These are phyloP conservation scores for Himalopsyche anomala DNA, from an alignment of 2,888 invertebrate species.

Conservation along the genomic window DNA sequence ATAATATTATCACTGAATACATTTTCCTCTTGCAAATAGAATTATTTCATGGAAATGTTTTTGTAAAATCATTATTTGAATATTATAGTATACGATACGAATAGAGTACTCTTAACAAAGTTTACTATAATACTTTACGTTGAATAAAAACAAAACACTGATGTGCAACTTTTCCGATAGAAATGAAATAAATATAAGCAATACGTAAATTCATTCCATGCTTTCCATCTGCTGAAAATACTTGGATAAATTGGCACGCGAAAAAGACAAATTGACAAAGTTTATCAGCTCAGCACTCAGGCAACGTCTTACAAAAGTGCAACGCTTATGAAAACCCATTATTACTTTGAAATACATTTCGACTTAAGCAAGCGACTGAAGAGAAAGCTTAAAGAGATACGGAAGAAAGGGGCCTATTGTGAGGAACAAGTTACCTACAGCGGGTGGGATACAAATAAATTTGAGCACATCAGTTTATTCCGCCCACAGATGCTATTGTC, in stretches of 20 bases:
- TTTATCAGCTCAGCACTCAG: constrained; percentile 21
- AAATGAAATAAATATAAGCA: not conserved
- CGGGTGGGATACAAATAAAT: too few relatives aligned
- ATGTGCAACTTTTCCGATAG: not conserved
- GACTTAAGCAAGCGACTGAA: not conserved
- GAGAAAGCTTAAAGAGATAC: not conserved
- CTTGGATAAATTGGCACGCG: constrained; percentile 36
- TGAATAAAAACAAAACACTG: not conserved
- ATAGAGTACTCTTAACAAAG: too few relatives aligned
- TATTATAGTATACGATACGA: too few relatives aligned
- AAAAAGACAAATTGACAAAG: constrained; percentile 46
- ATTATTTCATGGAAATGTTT: too few relatives aligned
- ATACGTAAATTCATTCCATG: not conserved
- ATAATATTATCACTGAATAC: too few relatives aligned
- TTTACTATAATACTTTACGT: not conserved
- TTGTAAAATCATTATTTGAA: too few relatives aligned
- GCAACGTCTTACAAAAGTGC: not conserved
- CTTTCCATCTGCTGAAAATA: constrained; percentile 7
- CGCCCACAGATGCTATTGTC: too few relatives aligned
- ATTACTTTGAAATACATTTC: constrained; percentile 31
- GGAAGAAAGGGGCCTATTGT: not conserved
- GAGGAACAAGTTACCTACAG: not conserved
- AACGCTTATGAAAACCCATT: constrained; percentile 24
- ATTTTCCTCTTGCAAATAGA: too few relatives aligned
- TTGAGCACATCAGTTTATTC: too few relatives aligned